Conservation (phyloP, 2,888 invertebrate species). For the Clostera curtula region DNA sequence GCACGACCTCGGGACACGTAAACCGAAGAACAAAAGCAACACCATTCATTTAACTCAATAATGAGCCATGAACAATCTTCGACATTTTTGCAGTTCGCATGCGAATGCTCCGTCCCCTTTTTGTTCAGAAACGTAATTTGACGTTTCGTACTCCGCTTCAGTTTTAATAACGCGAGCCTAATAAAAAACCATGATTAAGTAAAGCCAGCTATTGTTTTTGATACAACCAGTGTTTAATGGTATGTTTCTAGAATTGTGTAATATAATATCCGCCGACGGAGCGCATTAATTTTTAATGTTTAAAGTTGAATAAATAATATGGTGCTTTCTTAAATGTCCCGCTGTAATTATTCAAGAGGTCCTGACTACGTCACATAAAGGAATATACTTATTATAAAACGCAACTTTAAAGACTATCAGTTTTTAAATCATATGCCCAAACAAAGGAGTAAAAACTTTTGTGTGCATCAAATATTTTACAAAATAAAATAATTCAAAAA, state of each 20-base stretch:
- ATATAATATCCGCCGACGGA: slow-evolving; percentile 30
- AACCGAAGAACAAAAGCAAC: slow-evolving; percentile 42
- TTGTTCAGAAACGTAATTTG: slow-evolving; percentile 54
- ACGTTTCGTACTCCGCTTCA: slow-evolving; percentile 44
- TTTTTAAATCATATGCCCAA: no score
- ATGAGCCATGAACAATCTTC: slow-evolving; percentile 68
- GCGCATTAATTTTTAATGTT: slow-evolving; percentile 19
- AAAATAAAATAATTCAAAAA: no score
- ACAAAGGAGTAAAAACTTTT: no score
- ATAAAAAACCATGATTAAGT: slow-evolving; percentile 60
- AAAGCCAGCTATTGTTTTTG: slow-evolving; percentile 58
- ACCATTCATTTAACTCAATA: slow-evolving; percentile 60
- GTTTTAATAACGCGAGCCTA: slow-evolving; percentile 54
- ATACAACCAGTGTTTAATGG: slow-evolving; percentile 44
- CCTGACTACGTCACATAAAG: no score
- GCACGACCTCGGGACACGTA: slow-evolving; percentile 33
- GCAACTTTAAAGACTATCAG: no score
- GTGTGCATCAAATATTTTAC: no score
- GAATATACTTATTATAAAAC: no score
- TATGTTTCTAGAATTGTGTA: slow-evolving; percentile 34
- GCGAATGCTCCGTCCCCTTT: slow-evolving; percentile 51
- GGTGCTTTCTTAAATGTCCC: no score
- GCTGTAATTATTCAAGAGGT: no score
- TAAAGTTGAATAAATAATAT: no score
- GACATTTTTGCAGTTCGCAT: slow-evolving; percentile 56